Evolutionary conservation across 2,113 vertebrate genomes (phyloP).

Genomic region (Paramisgurnus dabryanus): DNA sequence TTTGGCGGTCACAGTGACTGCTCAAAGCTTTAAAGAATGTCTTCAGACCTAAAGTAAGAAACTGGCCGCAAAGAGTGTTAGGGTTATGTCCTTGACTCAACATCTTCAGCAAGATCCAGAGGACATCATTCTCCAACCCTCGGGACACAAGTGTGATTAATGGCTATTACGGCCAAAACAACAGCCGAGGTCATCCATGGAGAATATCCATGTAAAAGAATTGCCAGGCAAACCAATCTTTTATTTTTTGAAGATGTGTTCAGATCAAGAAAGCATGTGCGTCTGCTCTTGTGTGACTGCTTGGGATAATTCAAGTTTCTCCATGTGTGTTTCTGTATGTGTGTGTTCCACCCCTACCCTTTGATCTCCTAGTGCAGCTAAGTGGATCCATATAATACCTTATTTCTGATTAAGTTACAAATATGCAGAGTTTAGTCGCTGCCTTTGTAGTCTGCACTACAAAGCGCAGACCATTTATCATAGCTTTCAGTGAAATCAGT

Average conservation of each 20-base stretch:
- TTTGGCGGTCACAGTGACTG: constrained; percentile 2
- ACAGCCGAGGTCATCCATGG: constrained; percentile 42
- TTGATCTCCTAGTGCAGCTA: constrained; percentile 40
- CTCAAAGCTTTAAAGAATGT: constrained; percentile 6
- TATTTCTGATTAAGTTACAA: constrained; percentile 48
- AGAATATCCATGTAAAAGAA: constrained; percentile 31
- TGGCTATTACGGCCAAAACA: constrained; percentile 40
- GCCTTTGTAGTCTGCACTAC: constrained; percentile 45
- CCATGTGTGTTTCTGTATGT: neutral
- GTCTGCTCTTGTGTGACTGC: neutral
- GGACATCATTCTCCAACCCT: constrained; percentile 48
- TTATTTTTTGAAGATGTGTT: constrained; percentile 8
- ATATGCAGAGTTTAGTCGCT: constrained; percentile 32
- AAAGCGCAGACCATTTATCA: constrained; percentile 43
- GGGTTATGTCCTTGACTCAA: constrained; percentile 45
- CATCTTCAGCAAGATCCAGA: constrained; percentile 30
- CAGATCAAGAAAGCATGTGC: neutral
- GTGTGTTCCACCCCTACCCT: neutral
- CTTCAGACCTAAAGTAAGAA: constrained; percentile 1
- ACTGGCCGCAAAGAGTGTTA: constrained; percentile 6
- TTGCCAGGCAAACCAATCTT: constrained; percentile 21
- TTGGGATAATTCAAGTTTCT: neutral
- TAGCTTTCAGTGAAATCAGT: constrained; percentile 33
- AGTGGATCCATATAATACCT: constrained; percentile 40
- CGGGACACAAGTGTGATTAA: constrained; percentile 48